These are phyloP conservation scores for Gallinago solitaria DNA, from an alignment of 2,797 vertebrate genomes.

Conservation along the genomic window DNA sequence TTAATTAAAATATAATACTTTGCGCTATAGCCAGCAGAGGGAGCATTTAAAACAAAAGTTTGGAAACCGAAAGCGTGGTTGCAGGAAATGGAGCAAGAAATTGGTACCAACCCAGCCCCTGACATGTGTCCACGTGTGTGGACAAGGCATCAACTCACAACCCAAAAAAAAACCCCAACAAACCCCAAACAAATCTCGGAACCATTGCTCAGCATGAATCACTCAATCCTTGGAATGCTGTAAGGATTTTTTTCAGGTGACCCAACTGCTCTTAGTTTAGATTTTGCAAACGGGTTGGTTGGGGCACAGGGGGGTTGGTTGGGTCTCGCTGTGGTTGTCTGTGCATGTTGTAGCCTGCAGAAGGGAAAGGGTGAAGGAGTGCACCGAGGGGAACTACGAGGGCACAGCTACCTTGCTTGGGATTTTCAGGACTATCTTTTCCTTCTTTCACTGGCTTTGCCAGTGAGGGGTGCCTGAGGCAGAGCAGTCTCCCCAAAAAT, in stretches of 20 bases:
- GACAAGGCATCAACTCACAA: neutral
- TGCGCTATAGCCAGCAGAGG: slow-evolving; percentile 32
- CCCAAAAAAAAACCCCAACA: too few relatives aligned
- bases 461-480: neutral
- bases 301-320: neutral
- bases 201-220: neutral
- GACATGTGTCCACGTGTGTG: neutral
- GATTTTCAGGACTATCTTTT: neutral
- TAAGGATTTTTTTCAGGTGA: neutral
- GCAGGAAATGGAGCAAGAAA: neutral
- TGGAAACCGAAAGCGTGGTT: rapidly evolving
- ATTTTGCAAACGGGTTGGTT: neutral
- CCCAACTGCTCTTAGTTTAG: neutral
- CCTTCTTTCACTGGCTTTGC: neutral
- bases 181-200: neutral
- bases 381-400: neutral
- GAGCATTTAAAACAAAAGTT: neutral
- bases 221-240: neutral
- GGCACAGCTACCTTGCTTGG: rapidly evolving
- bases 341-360: neutral
- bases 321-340: rapidly evolving
- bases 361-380: rapidly evolving
- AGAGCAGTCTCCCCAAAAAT: neutral
- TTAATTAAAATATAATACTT: neutral
- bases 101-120: neutral